A percentile compares a stretch with the other conserved stretches of the same genome.
Evolutionary conservation across 2,888 invertebrate genomes (phyloP).

Genomic region (Listrodromus nycthemerus): DNA sequence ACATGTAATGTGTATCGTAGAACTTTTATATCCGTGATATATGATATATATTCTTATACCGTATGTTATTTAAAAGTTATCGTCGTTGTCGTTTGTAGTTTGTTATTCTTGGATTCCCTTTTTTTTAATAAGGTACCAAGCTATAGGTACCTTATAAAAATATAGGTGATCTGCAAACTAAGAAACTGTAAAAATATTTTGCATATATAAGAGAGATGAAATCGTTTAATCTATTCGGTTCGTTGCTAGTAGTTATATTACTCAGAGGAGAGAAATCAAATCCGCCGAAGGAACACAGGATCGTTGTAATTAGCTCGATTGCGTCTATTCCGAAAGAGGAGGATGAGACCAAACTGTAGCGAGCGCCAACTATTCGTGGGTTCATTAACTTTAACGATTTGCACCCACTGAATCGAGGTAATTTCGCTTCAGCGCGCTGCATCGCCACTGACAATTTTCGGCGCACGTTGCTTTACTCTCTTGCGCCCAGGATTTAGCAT

Average conservation of each 20-base stretch:
- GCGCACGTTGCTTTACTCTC: constrained; percentile 1
- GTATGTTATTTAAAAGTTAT: not conserved
- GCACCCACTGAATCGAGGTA: constrained; percentile 63
- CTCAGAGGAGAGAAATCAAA: constrained; percentile 30
- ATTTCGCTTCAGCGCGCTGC: constrained; percentile 41
- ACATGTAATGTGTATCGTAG: not conserved
- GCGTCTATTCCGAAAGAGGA: constrained; percentile 37
- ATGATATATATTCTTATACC: not conserved
- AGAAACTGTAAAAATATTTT: not conserved
- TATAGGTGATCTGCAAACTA: not conserved
- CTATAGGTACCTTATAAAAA: not conserved
- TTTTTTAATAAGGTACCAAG: not conserved
- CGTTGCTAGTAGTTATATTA: not conserved
- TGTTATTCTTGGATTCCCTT: not conserved
- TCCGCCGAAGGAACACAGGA: constrained; percentile 14
- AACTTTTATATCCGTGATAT: not conserved
- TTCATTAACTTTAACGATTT: constrained; percentile 69
- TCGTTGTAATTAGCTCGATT: constrained; percentile 62
- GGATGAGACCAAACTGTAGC: constrained; percentile 27
- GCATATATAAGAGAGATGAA: not conserved
- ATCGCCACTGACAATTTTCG: constrained; percentile 36
- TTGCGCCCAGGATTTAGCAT: not conserved
- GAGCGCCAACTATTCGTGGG: constrained; percentile 54
- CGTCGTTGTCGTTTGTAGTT: not conserved
- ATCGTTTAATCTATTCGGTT: not conserved